These are phyloP conservation scores for Drosophila sulfurigaster DNA, from an alignment of 1,140 invertebrate genomes.

Conservation along the genomic window DNA sequence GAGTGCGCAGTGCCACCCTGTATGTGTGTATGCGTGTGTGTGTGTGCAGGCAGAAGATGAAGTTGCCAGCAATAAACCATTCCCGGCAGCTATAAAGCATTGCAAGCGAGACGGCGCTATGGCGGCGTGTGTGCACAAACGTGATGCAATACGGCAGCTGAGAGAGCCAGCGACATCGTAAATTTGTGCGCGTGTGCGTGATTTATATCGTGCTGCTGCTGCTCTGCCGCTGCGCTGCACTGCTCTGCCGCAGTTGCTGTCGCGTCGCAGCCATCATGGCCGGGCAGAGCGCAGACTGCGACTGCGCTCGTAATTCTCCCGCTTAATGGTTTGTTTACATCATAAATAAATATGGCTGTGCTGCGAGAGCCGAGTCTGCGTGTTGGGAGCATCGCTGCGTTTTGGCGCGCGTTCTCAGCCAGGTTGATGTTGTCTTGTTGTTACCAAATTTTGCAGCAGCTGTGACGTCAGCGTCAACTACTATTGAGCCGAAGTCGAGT, in stretches of 20 bases:
- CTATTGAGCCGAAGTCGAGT: slow-evolving; percentile 2
- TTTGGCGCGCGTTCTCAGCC: slow-evolving; percentile 68
- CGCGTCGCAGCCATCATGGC: slow-evolving; percentile 70
- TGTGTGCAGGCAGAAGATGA: slow-evolving; percentile 42
- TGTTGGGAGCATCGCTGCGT: slow-evolving; percentile 24
- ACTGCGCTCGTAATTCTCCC: slow-evolving; percentile 83
- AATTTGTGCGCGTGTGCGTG: slow-evolving; percentile 62
- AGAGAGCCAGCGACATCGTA: slow-evolving; percentile 47
- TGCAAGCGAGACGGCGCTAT: slow-evolving; percentile 55
- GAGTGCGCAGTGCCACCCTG: slow-evolving; percentile 44
- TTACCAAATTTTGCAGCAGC: slow-evolving; percentile 14
- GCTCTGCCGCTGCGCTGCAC: slow-evolving; percentile 23
- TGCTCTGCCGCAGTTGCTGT: slow-evolving; percentile 30
- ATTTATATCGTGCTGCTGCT: slow-evolving; percentile 49
- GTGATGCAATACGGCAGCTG: slow-evolving; percentile 9
- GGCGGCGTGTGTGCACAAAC: slow-evolving; percentile 9
- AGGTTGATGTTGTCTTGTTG: neutral
- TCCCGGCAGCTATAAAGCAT: slow-evolving; percentile 83
- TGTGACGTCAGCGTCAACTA: slow-evolving; percentile 38
- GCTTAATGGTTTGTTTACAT: slow-evolving; percentile 85
- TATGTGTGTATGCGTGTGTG: slow-evolving; percentile 25
- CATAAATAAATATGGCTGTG: slow-evolving; percentile 84
- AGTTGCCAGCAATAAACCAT: slow-evolving; percentile 80
- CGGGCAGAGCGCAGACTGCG: slow-evolving; percentile 63
- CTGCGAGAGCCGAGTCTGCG: slow-evolving; percentile 58